Percentiles rank a stretch among this genome's conserved stretches.
Evolutionary conservation across 2,797 vertebrate genomes (phyloP).

Genomic region (Limnodromus scolopaceus): DNA sequence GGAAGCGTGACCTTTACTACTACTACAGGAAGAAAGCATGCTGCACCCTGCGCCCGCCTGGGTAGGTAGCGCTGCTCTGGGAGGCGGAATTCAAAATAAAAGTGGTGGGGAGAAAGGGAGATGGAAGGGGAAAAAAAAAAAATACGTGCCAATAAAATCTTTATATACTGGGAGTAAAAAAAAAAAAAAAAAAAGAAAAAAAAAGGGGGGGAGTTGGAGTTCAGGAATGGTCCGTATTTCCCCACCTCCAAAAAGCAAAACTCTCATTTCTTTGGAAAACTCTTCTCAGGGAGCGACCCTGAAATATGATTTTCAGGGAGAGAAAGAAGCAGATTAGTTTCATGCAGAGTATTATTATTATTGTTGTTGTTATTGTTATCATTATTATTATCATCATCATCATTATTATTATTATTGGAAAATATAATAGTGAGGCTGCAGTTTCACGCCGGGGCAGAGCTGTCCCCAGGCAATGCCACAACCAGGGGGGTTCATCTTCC

Average conservation of each 20-base stretch:
- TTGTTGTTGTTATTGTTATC: not conserved
- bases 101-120: not conserved
- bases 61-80: not conserved
- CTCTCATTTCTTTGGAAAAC: not conserved
- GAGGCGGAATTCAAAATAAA: not conserved
- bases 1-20: slow-evolving; percentile 57
- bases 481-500: not conserved
- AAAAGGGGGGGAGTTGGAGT: accelerated
- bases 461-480: not conserved
- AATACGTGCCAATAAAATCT: accelerated
- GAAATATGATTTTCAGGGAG: not conserved
- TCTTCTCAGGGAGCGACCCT: not conserved
- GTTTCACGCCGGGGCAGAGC: not conserved
- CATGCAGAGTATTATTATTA: not conserved
- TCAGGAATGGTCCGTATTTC: accelerated
- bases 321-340: not conserved
- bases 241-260: not conserved
- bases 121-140: not conserved
- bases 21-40: slow-evolving; percentile 22
- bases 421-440: not conserved
- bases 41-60: not conserved
- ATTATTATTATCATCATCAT: not conserved
- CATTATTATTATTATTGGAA: not conserved
- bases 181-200: too few relatives aligned
- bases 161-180: accelerated